A percentile compares a stretch with the other conserved stretches of the same genome.
phyloP scores from a whole-genome alignment of 2,797 vertebrate genomes.

The Zalophus californianus region DNA sequence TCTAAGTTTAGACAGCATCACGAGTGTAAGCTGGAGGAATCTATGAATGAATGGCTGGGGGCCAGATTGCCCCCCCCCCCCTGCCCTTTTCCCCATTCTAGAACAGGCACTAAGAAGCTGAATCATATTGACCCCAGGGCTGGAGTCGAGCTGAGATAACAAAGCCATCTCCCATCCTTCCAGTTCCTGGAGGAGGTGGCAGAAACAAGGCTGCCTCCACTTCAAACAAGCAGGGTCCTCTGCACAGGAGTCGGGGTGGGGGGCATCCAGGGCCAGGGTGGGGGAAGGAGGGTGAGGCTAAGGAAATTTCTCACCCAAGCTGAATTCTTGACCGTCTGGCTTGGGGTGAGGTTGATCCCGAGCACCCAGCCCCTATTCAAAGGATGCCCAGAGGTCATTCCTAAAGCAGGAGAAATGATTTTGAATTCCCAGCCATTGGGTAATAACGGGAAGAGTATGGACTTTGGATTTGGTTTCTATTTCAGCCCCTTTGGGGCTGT shows the following conservation, averaged over 20 bases:
- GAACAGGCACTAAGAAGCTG: too few species aligned
- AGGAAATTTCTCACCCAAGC: accelerated
- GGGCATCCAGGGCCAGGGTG: neutral
- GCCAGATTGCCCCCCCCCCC: neutral
- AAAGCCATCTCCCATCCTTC: accelerated
- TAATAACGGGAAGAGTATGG: neutral
- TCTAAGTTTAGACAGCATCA: neutral
- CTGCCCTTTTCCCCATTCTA: accelerated
- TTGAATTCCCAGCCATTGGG: neutral
- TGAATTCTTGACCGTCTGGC: neutral
- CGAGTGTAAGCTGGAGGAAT: neutral
- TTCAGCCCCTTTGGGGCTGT: accelerated
- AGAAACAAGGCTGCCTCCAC: neutral
- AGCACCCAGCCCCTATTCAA: neutral
- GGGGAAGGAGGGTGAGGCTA: neutral
- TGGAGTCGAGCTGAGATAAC: neutral
- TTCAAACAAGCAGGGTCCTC: too few species aligned
- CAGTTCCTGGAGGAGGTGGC: neutral
- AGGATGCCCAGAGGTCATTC: neutral
- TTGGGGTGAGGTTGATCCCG: too few species aligned
- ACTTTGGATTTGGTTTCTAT: neutral
- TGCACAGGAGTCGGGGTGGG: accelerated
- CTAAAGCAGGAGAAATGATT: neutral
- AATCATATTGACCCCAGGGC: accelerated
- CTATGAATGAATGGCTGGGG: accelerated